Evolutionary conservation across 2,888 invertebrate species (phyloP), one percentile per base, ranked within the genome.

Genomic region (Dorcus hopei): DNA sequence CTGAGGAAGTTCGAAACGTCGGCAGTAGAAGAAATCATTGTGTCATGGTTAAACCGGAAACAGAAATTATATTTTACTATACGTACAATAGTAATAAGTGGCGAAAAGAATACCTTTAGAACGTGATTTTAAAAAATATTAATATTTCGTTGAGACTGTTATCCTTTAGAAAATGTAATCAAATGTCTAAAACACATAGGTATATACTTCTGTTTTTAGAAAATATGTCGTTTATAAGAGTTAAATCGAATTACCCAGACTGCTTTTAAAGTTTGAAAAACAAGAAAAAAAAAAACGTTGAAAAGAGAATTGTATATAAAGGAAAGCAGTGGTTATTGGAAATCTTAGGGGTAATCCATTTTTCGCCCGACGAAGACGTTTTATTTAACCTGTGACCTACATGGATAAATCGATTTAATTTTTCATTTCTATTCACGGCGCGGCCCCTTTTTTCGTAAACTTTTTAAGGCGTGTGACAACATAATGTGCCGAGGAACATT

Each of bases 391-490:
- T 43, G 23, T 42, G 52, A 52, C 52, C 52, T 52, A 43, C 52
- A 42, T 42, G 38, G 52, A 52, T 43, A 43, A 42, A 52, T 52
- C 52, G 52, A 52, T 52, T 52, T 52, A 52, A 52, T 52, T 52
- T 52, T 52, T 52, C 52, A 52, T 52, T 43, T 52, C 52, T 42
- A 33, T 42, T 52, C 52, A 26, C 11, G 43, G 42, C 43, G 9
- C 43, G 23, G 11, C 64, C 64, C 62, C 59, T 65, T 45, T 45
- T 45, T 19, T 23, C 9, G 9, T 9, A 45, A 33, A 16, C 9
- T 9, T 45, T 45, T 45, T 42, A 42, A 14, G 14, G 42, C 42
- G 14, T 42, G 42, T 42, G 42, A 16, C 14, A 14, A 42, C 42
- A 42, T 42, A 42, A 42, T 42, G 14, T 42, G 26, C 26, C 26